A percentile compares a stretch with the other conserved stretches of the same genome.
Evolutionary conservation across 1,140 invertebrate genomes (phyloP).

Genomic region (Micrasema longulum): DNA sequence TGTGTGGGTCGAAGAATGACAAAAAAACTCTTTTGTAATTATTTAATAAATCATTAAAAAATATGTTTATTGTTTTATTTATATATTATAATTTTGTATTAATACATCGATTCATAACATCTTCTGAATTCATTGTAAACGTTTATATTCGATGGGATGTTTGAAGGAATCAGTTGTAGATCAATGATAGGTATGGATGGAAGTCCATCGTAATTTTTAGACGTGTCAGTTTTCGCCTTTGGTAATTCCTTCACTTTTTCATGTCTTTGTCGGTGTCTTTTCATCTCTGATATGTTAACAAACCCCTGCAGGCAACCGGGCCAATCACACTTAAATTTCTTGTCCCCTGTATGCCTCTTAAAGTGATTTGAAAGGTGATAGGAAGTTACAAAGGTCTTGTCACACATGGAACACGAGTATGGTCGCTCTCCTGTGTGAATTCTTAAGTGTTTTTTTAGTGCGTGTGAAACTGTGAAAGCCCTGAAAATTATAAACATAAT

Average conservation of each 20-base stretch:
- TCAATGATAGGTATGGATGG: constrained; percentile 15
- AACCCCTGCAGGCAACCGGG: constrained; percentile 28
- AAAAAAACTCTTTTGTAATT: constrained; percentile 16
- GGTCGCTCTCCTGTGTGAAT: constrained; percentile 50
- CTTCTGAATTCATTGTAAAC: constrained; percentile 29
- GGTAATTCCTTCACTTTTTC: constrained; percentile 32
- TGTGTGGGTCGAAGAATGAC: constrained; percentile 9
- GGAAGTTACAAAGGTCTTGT: constrained; percentile 47
- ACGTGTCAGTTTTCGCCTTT: background rate
- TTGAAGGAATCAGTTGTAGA: constrained; percentile 20
- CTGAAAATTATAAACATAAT: constrained; percentile 43
- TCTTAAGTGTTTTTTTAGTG: constrained; percentile 49
- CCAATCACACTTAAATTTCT: constrained; percentile 44
- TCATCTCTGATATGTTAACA: constrained; percentile 43
- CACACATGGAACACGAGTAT: constrained; percentile 45
- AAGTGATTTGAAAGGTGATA: constrained; percentile 49
- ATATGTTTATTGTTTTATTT: constrained; percentile 10
- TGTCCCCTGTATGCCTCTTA: constrained; percentile 47
- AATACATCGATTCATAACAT: constrained; percentile 29
- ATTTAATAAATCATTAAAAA: constrained; percentile 32
- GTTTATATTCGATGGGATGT: constrained; percentile 5
- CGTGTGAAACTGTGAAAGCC: constrained; percentile 47
- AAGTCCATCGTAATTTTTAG: background rate
- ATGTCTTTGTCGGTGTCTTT: constrained; percentile 39
- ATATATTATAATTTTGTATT: too few species aligned